A percentile compares a stretch with the other conserved stretches of the same genome.
Conservation (phyloP, 2,888 invertebrate genomes). For the Patella pellucida region DNA sequence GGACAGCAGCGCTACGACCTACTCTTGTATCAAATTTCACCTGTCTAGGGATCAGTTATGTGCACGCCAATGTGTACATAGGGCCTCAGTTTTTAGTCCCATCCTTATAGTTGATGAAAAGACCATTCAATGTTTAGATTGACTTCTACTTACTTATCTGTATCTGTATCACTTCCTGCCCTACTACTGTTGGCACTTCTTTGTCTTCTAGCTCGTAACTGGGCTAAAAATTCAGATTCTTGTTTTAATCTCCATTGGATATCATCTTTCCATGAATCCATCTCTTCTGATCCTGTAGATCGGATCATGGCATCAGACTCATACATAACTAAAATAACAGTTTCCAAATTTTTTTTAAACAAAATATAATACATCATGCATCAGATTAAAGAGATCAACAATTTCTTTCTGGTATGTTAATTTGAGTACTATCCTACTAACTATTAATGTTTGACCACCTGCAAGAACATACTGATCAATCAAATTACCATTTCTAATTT, state of each 20-base stretch:
- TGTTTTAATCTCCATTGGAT: conserved; percentile 63
- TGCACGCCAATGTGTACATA: too few relatives aligned
- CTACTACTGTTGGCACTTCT: conserved; percentile 53
- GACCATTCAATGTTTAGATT: too few relatives aligned
- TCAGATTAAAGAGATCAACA: too few relatives aligned
- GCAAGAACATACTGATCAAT: too few relatives aligned
- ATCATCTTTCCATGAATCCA: conserved; percentile 66
- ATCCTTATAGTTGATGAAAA: too few relatives aligned
- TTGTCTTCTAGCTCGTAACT: conserved; percentile 54
- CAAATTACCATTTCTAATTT: too few relatives aligned
- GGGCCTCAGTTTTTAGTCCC: too few relatives aligned
- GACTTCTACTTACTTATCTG: conserved; percentile 38
- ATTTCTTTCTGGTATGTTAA: too few relatives aligned
- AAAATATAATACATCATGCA: conserved; percentile 42
- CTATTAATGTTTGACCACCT: conserved; percentile 21
- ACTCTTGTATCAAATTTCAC: too few relatives aligned
- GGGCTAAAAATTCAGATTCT: conserved; percentile 64
- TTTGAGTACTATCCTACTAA: too few relatives aligned
- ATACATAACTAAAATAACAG: conserved; percentile 25
- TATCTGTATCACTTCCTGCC: conserved; percentile 52
- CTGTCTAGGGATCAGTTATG: too few relatives aligned
- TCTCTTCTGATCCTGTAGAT: conserved; percentile 52
- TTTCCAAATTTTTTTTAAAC: conserved; percentile 43
- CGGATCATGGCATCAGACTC: conserved; percentile 36
- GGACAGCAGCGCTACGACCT: too few relatives aligned